phyloP scores from a whole-genome alignment of 2,888 invertebrate species.

The Lepidonotus clava region DNA sequence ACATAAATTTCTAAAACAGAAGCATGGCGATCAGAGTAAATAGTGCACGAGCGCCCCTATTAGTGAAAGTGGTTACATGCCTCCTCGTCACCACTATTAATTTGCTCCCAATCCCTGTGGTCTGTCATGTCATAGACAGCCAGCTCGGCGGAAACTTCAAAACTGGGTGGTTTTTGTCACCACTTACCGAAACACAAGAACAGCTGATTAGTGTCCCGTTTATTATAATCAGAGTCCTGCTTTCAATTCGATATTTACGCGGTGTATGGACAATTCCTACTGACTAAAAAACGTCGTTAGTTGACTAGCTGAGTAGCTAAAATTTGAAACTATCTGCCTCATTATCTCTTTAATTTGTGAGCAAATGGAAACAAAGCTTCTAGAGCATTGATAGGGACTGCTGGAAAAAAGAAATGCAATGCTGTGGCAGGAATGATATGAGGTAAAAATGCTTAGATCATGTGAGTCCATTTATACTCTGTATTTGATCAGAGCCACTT shows the following conservation, averaged over 20 bases:
- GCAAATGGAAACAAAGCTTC: background rate
- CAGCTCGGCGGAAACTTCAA: too few species aligned
- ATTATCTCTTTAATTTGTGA: slow-evolving; percentile 4
- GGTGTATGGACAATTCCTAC: background rate
- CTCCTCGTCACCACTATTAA: too few species aligned
- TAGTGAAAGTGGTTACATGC: too few species aligned
- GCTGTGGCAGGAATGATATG: background rate
- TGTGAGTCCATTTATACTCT: background rate
- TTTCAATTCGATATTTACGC: background rate
- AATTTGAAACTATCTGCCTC: background rate
- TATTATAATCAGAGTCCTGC: background rate
- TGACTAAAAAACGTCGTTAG: background rate
- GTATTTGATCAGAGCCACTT: background rate
- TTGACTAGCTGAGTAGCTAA: background rate
- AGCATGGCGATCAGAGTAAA: too few species aligned
- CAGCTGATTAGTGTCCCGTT: background rate
- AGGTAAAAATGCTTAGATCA: background rate
- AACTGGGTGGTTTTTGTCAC: background rate
- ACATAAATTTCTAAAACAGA: too few species aligned
- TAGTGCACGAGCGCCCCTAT: too few species aligned
- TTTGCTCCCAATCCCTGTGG: too few species aligned
- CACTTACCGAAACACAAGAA: background rate
- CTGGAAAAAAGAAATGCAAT: too few species aligned
- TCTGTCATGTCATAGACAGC: too few species aligned
- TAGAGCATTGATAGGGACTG: background rate